Conservation (phyloP, 2,797 vertebrate species). For the Calcarius lapponicus region DNA sequence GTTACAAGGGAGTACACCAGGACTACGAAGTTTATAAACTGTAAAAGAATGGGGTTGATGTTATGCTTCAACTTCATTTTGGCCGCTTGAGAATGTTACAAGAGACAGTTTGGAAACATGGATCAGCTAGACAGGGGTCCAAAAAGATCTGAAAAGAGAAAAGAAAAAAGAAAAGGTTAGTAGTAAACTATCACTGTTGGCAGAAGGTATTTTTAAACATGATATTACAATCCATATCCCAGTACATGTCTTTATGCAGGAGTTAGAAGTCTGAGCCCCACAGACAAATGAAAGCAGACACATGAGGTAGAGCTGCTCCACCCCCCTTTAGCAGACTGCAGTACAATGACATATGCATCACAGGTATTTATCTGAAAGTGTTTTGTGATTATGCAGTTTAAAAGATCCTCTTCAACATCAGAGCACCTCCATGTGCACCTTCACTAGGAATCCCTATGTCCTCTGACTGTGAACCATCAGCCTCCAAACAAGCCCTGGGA, state of each 20-base stretch:
- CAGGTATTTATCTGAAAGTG: not conserved
- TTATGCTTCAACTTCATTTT: constrained; percentile 91
- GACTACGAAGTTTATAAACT: constrained; percentile 85
- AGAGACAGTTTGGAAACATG: constrained; percentile 16
- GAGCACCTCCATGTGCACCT: not conserved
- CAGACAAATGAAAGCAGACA: not conserved
- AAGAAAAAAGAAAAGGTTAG: not conserved
- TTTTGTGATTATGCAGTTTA: too few relatives aligned
- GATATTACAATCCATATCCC: not conserved
- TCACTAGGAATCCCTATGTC: not conserved
- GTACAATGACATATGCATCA: not conserved
- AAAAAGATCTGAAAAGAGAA: constrained; percentile 57
- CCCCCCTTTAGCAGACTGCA: not conserved
- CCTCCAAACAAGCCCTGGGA: not conserved
- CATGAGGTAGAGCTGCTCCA: rapidly evolving
- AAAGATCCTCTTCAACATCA: not conserved
- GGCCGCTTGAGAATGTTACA: constrained; percentile 48
- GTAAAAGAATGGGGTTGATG: constrained; percentile 86
- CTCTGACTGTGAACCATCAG: not conserved
- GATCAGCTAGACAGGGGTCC: constrained; percentile 37
- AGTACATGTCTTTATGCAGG: not conserved
- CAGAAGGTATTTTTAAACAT: not conserved
- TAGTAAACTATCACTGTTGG: not conserved
- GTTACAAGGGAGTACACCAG: constrained; percentile 85
- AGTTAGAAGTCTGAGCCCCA: not conserved